Evolutionary conservation across 2,797 vertebrate genomes (phyloP), one percentile per base, ranked within the genome.

Genomic region (Melanotaenia trifasciata): DNA sequence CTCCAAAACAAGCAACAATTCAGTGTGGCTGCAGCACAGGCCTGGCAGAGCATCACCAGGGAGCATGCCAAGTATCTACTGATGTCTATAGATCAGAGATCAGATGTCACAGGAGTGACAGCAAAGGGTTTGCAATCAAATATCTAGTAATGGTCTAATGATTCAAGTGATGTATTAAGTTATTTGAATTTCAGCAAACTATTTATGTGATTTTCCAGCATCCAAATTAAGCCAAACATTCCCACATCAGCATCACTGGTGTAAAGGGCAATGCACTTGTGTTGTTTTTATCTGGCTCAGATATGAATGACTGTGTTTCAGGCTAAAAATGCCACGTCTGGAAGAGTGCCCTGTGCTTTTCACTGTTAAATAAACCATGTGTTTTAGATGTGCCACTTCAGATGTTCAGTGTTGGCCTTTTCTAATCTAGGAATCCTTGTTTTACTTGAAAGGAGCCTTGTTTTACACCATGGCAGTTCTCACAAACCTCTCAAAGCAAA

Each of bases 31-130:
- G 72, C 76, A 75, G 82, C 56, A 74, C 79, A 85, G 71, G 82
- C 74, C 84, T 90, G 87, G 87, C 86, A 85, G 72, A 80, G 67
- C 67, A 58, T 76, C 84, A 64, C 78, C 69, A 73, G 70, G 56
- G 84, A 80, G 68, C 69, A 74, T 18, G 81, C 85, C 84, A 89
- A 90, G 77, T 82, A 74, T 87, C 68, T 89, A 78, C 65, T 78
- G 61, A 74, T 66, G 72, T 84, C 74, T 73, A 28, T 50, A 61
- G 61, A 84, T 81, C 53, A 58, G 50, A 58, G 76, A 76, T 76
- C 73, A 80, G 57, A 74, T 38, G 72, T 59, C 71, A 76, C 14
- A 43, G 58, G 35, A 53, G 30, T 58, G 72, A 80, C 72, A 54
- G 70, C 61, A 73, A 65, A 61, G 18, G n/a, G 63, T 82, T 68